phyloP scores from a whole-genome alignment of 2,113 vertebrate genomes.

The Pyrgilauda ruficollis region DNA sequence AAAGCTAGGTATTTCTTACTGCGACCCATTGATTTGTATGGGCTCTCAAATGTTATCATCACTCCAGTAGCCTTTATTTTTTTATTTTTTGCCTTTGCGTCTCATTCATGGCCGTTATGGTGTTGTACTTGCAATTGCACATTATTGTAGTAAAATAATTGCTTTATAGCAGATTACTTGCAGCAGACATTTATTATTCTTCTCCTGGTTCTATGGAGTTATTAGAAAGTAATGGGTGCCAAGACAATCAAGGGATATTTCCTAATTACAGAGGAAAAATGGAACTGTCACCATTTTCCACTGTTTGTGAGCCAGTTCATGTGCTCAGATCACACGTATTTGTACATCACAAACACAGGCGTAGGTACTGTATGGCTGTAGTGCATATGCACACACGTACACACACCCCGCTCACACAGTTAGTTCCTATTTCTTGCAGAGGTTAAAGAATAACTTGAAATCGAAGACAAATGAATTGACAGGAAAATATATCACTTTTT shows the following conservation, averaged over 20 bases:
- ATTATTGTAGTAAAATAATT: constrained; percentile 49
- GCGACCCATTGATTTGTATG: not conserved
- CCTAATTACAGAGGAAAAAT: constrained; percentile 10
- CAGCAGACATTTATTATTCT: constrained; percentile 50
- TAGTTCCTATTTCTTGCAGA: not conserved
- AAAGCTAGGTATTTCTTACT: not conserved
- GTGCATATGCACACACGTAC: not conserved
- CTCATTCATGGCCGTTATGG: not conserved
- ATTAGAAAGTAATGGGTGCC: constrained; percentile 49
- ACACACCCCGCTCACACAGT: not conserved
- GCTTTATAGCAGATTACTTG: constrained; percentile 53
- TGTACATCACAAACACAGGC: not conserved
- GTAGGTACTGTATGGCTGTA: accelerated
- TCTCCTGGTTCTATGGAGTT: constrained; percentile 27
- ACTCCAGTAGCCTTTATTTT: not conserved
- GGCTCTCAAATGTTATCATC: not conserved
- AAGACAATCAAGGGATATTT: not conserved
- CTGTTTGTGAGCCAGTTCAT: not conserved
- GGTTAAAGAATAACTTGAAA: not conserved
- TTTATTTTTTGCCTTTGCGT: not conserved
- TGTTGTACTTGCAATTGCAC: not conserved
- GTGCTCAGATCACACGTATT: not conserved
- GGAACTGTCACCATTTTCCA: not conserved
- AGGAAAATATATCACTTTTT: not conserved
- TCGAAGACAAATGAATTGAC: not conserved